These are phyloP conservation scores for Thalassarche chlororhynchos DNA, from an alignment of 2,113 vertebrate species.

Conservation along the genomic window DNA sequence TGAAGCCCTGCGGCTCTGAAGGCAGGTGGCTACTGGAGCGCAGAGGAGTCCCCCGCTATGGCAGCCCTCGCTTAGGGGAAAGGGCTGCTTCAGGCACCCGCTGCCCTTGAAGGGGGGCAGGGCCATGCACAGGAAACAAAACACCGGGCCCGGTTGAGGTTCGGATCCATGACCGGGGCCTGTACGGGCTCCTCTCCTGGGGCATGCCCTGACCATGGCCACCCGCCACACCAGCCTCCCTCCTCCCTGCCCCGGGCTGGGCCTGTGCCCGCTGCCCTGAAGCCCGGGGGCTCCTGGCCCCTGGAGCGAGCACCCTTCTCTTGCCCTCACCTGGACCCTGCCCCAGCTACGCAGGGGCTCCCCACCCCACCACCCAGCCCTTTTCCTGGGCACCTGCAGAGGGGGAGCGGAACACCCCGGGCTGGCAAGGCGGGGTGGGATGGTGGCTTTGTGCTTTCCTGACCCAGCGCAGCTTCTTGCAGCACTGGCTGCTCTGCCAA, in stretches of 20 bases:
- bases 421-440: background rate
- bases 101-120: background rate
- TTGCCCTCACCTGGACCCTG: background rate
- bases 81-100: background rate
- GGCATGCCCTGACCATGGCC: background rate
- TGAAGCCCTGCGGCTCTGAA: background rate
- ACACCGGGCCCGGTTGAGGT: rapidly evolving
- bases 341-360: background rate
- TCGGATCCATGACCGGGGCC: rapidly evolving
- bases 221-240: background rate
- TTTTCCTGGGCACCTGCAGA: background rate
- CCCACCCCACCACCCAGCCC: background rate
- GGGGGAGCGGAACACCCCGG: no score
- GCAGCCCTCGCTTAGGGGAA: background rate
- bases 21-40: background rate
- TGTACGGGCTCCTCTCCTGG: background rate
- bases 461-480: rapidly evolving
- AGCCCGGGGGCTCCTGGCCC: background rate
- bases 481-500: background rate
- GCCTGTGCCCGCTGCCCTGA: background rate
- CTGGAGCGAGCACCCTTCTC: background rate
- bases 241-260: background rate
- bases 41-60: rapidly evolving
- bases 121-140: background rate
- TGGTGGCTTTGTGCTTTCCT: background rate